These are phyloP conservation scores for Pachyseris speciosa DNA, from an alignment of 64 coral and sea anemone genomes.

Conservation along the genomic window DNA sequence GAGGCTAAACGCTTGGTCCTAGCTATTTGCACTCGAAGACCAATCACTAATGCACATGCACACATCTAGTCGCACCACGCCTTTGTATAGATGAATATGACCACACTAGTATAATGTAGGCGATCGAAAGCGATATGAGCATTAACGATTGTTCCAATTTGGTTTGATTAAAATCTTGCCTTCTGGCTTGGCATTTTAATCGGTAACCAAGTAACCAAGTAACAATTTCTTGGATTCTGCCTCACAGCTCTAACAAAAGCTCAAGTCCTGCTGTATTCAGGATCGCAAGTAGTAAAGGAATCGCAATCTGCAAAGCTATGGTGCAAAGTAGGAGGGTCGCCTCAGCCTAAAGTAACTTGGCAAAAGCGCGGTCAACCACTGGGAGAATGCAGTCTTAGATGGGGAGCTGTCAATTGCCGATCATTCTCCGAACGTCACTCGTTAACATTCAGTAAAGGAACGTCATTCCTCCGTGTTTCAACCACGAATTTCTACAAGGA, in stretches of 20 bases:
- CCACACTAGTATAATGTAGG: too few relatives aligned
- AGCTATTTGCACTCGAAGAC: too few relatives aligned
- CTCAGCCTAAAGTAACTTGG: slow-evolving; percentile 35
- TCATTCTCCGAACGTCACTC: neutral
- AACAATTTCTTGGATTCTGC: neutral
- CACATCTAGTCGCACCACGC: too few relatives aligned
- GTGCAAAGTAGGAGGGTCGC: neutral
- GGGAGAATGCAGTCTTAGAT: neutral
- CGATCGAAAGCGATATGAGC: too few relatives aligned
- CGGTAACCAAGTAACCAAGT: neutral
- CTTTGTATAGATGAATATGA: too few relatives aligned
- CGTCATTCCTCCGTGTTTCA: neutral
- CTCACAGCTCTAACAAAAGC: neutral
- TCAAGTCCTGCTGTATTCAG: slow-evolving; percentile 1
- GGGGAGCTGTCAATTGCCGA: slow-evolving; percentile 9
- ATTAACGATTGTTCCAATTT: too few relatives aligned
- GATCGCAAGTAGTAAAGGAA: slow-evolving; percentile 17
- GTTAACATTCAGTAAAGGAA: neutral
- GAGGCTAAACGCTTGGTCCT: too few relatives aligned
- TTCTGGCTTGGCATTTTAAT: too few relatives aligned
- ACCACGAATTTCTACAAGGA: neutral
- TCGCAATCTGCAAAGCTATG: neutral
- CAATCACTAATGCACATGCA: too few relatives aligned
- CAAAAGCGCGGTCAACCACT: neutral
- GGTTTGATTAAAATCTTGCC: too few relatives aligned